Evolutionary conservation across 2,888 invertebrate species (phyloP), one percentile per base, ranked within the genome.

Genomic region (Andrena flavipes): DNA sequence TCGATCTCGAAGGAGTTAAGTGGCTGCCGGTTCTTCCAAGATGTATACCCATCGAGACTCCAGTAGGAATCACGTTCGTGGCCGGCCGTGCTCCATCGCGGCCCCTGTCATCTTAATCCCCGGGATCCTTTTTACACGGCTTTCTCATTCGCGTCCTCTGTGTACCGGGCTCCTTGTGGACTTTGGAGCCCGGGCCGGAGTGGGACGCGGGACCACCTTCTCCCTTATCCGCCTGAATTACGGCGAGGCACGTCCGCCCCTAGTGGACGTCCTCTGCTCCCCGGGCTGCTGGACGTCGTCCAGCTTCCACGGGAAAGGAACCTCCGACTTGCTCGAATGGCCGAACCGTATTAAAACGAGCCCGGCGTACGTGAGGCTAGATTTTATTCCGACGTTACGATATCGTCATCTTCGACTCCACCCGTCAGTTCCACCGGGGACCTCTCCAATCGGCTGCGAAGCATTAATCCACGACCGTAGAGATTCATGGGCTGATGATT

Each of bases 161-260:
- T 84, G 87, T 88, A 87, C 89, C 76, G 49, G 80, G 78, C 82
- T 82, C 85, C 83, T 88, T 84, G 89, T 87, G 87, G 86, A 89
- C 90, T 87, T 88, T 87, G 86, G 80, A 71, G 80, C 71, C 76
- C 56, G 60, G 76, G 75, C 76, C 76, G 70, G 73, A 76, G 10
- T 2, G 42, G 42, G 51, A 35, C 67, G 72, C 76, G 80, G 85
- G 71, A 83, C 84, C 87, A 82, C 87, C 90, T 89, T 88, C 86
- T 86, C 86, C 88, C 84, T 86, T 91, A 91, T 92, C 91, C 91
- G 88, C 88, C 89, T 88, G 91, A 92, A 92, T 92, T 91, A 92
- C 91, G 88, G 70, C 88, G 74, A 88, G 86, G 90, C 92, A 92
- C 92, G 92, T 92, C 88, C 86, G 89, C 87, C 84, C 82, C 87